These are phyloP conservation scores for Drosophila gunungcola DNA, from an alignment of 1,140 invertebrate species.

Conservation along the genomic window DNA sequence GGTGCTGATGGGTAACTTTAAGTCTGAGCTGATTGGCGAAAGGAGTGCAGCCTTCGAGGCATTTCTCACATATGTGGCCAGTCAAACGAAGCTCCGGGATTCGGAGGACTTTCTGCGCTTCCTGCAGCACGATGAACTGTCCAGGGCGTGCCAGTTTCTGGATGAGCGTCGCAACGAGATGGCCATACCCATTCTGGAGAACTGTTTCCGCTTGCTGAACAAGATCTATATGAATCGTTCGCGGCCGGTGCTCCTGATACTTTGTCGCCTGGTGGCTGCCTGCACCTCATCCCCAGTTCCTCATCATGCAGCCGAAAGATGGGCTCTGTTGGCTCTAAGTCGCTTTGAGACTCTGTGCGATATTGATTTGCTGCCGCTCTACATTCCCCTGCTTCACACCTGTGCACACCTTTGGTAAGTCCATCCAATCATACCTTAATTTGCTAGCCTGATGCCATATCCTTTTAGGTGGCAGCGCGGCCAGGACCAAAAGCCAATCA, in stretches of 20 bases:
- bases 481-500: slow-evolving; percentile 87
- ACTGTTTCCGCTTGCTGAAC: slow-evolving; percentile 90
- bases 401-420: slow-evolving; percentile 88
- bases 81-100: slow-evolving; percentile 87
- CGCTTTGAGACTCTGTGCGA: slow-evolving; percentile 89
- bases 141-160: slow-evolving; percentile 87
- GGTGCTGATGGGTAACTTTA: slow-evolving; percentile 91
- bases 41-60: slow-evolving; percentile 90
- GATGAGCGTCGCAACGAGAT: slow-evolving; percentile 87
- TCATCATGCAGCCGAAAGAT: slow-evolving; percentile 87
- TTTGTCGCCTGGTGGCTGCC: slow-evolving; percentile 89
- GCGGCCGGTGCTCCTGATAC: slow-evolving; percentile 88
- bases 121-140: slow-evolving; percentile 89
- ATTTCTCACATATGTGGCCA: slow-evolving; percentile 87
- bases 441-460: neutral
- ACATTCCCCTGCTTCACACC: slow-evolving; percentile 89
- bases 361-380: slow-evolving; percentile 88
- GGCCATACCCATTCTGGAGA: slow-evolving; percentile 89
- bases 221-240: slow-evolving; percentile 90
- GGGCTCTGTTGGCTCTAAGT: slow-evolving; percentile 89
- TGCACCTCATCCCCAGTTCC: slow-evolving; percentile 85
- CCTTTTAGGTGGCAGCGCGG: slow-evolving; percentile 87
- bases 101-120: slow-evolving; percentile 88
- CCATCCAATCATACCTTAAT: neutral
- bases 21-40: slow-evolving; percentile 88